Conservation (phyloP, 30 jellyfish, hydroid and myxozoan genomes). For the Nemopilema nomurai region DNA sequence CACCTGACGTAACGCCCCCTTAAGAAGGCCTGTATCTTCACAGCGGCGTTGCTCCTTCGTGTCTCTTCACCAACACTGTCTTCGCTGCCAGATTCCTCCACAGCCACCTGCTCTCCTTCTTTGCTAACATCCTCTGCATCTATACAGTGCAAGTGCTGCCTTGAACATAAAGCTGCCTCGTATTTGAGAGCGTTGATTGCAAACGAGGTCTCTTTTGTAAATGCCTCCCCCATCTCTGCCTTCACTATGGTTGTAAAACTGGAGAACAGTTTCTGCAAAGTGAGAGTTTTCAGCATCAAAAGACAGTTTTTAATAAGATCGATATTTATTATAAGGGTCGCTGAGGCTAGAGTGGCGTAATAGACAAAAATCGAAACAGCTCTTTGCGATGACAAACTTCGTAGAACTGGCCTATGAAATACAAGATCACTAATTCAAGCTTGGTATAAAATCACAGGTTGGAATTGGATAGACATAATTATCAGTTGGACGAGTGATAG, state of each 20-base stretch:
- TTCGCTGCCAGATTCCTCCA: conserved; percentile 3
- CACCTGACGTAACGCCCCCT: conserved; percentile 46
- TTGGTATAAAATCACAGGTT: too few relatives aligned
- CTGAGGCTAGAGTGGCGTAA: too few relatives aligned
- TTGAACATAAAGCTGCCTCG: conserved; percentile 52
- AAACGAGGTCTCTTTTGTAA: conserved; percentile 36
- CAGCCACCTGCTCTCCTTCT: not conserved
- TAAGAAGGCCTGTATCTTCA: conserved; percentile 68
- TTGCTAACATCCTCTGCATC: not conserved
- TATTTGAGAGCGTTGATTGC: conserved; percentile 79
- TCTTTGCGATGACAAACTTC: too few relatives aligned
- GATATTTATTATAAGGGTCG: too few relatives aligned
- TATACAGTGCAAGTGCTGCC: conserved; percentile 22
- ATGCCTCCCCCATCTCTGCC: conserved; percentile 27
- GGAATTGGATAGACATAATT: too few relatives aligned
- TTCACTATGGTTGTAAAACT: not conserved
- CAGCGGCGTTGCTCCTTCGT: conserved; percentile 62
- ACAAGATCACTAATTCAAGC: too few relatives aligned
- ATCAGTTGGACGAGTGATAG: too few relatives aligned
- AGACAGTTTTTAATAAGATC: not conserved
- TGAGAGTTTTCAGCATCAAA: not conserved
- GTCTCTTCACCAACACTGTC: not conserved
- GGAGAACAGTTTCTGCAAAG: conserved; percentile 37
- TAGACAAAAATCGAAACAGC: too few relatives aligned
- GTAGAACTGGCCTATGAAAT: too few relatives aligned